Evolutionary conservation across 2,113 vertebrate genomes (phyloP), one percentile per base, ranked within the genome.

Genomic region (Ammospiza nelsoni): DNA sequence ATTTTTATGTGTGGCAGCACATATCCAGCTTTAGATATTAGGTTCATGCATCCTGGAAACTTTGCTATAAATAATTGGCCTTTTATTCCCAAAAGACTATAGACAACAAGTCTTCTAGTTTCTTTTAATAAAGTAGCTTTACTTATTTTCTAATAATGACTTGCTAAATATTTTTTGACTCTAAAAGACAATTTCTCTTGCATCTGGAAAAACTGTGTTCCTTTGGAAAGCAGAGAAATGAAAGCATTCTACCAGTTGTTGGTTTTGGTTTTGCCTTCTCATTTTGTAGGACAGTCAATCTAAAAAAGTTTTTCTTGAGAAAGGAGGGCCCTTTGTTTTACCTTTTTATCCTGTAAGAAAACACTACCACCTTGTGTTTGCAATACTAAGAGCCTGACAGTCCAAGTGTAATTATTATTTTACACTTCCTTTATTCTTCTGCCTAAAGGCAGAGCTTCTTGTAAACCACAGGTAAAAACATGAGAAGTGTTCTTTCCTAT

Each of bases 321-420:
- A 81, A 52, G 35, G 4, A 29, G 1, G 9, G 11, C 7, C 22
- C 44, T 90, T 95, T 82, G 16, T 84, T 96, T 92, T 78, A 46
- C 87, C 52, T 81, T 95, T 59, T 74, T 78, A 81, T 94, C 79
- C 57, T 87, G 65, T 75, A 88, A 93, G 95, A 95, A 96, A 96
- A 97, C 79, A 95, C 92, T 90, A 96, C 95, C 92, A 96, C 90
- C 90, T 97, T 95, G 94, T 97, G 93, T 96, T 89, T 92, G 88
- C 62, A 92, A 8, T 75, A 51, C 35, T 46, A 58, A 58, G 29
- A 75, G 67, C 25, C 39, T 85, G 51, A 33, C 37, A 72, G 8
- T 43, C 33, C 31, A 59, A 89, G 49, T 66, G 8, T 51, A 75
- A 57, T 90, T 87, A 62, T 31, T 69, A 63, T 87, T 84, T 7